Evolutionary conservation across 1,140 invertebrate genomes (phyloP).

Genomic region (Zaprionus ghesquierei): DNA sequence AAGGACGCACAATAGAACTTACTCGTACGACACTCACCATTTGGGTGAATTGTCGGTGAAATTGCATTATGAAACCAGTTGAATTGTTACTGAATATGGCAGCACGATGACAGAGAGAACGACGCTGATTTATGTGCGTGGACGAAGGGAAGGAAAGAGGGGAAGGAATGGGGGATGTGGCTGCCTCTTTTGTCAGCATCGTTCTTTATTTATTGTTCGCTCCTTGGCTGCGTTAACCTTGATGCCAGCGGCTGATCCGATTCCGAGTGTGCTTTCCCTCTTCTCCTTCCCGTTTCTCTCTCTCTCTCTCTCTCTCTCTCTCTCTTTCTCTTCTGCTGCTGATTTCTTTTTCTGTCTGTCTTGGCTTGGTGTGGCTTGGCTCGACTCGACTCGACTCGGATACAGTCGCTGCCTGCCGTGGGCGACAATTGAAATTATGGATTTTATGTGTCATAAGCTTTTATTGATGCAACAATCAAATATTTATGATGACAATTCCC

Average conservation of each 20-base stretch:
- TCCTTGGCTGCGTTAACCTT: slow-evolving; percentile 31
- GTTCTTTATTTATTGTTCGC: slow-evolving; percentile 39
- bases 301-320: background rate
- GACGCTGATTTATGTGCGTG: slow-evolving; percentile 32
- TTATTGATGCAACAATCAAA: slow-evolving; percentile 81
- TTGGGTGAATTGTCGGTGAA: background rate
- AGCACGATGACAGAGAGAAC: slow-evolving; percentile 7
- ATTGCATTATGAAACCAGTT: slow-evolving; percentile 1
- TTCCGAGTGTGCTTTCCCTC: background rate
- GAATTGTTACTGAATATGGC: slow-evolving; percentile 1
- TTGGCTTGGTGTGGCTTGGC: background rate
- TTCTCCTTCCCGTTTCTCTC: background rate
- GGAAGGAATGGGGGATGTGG: background rate
- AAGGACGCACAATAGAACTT: background rate
- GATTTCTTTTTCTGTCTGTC: background rate
- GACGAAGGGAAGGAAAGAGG: background rate
- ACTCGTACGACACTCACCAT: background rate
- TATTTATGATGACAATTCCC: slow-evolving; percentile 79
- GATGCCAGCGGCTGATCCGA: slow-evolving; percentile 42
- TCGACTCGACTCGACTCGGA: background rate
- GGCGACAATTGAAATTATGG: slow-evolving; percentile 79
- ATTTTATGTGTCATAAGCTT: slow-evolving; percentile 81
- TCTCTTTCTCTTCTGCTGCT: background rate
- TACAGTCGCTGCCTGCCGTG: slow-evolving; percentile 26
- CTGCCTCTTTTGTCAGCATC: slow-evolving; percentile 18